Percentiles rank a stretch among this genome's conserved stretches.
These are phyloP conservation scores for Zalophus californianus DNA, from an alignment of 2,797 vertebrate species.

Conservation along the genomic window DNA sequence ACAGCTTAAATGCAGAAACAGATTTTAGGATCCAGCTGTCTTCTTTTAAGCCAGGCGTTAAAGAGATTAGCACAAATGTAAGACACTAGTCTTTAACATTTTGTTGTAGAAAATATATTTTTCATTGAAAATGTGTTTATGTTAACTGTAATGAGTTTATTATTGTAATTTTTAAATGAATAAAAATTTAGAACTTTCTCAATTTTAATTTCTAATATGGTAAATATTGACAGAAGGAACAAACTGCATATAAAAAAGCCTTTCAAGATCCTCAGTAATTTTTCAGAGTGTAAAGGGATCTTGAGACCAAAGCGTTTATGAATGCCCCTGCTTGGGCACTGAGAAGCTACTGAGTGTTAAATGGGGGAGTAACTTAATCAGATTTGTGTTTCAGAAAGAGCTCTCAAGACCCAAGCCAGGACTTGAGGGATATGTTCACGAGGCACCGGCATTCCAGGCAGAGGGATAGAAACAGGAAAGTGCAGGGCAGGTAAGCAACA, in stretches of 20 bases:
- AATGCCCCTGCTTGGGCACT: background rate
- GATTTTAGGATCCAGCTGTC: constrained; percentile 46
- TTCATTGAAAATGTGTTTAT: background rate
- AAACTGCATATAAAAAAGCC: background rate
- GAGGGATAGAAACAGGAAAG: background rate
- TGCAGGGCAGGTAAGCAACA: background rate
- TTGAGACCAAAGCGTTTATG: background rate
- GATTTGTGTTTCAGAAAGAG: constrained; percentile 47
- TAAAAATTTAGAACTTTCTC: background rate
- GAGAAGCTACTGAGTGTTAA: constrained; percentile 30
- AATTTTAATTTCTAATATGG: constrained; percentile 23
- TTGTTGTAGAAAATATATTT: constrained; percentile 48
- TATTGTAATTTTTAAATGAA: constrained; percentile 24
- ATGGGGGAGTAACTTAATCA: constrained; percentile 1
- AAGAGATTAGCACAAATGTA: constrained; percentile 44
- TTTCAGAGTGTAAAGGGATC: background rate
- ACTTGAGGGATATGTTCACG: background rate
- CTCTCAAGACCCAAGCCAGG: background rate
- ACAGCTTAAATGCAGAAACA: constrained; percentile 30
- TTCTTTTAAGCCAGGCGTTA: constrained; percentile 24
- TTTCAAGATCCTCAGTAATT: background rate
- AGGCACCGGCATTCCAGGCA: background rate
- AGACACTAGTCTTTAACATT: background rate
- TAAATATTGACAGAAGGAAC: constrained; percentile 24
- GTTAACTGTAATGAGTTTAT: background rate